phyloP scores from a whole-genome alignment of 64 coral and sea anemone species.

The Montipora sp. region DNA sequence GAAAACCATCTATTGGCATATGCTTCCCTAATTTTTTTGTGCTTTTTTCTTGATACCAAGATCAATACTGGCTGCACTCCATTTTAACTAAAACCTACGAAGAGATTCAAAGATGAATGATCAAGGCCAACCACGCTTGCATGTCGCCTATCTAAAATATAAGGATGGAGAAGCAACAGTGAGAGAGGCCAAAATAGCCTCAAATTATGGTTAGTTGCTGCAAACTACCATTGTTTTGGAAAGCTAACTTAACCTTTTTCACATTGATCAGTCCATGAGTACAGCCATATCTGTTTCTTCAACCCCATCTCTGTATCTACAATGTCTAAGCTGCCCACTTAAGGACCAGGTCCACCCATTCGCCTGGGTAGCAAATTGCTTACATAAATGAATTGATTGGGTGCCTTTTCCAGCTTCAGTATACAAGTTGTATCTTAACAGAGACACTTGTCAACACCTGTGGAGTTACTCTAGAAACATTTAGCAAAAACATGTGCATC shows the following conservation, averaged over 20 bases:
- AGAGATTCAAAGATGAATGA: slow-evolving; percentile 37
- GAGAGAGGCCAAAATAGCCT: slow-evolving; percentile 14
- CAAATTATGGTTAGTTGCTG: slow-evolving; percentile 30
- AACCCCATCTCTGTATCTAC: background rate
- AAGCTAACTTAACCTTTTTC: background rate
- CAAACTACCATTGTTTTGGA: background rate
- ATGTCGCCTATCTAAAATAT: slow-evolving; percentile 29
- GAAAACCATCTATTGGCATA: background rate
- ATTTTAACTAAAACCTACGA: slow-evolving; percentile 26
- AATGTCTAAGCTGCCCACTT: background rate
- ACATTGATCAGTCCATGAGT: background rate
- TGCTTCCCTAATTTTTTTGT: background rate
- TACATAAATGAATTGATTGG: background rate
- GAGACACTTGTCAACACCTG: background rate
- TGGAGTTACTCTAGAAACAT: background rate
- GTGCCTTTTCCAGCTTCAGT: too few relatives aligned
- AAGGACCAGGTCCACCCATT: background rate
- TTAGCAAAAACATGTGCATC: background rate
- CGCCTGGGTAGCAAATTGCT: background rate
- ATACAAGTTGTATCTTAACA: too few relatives aligned
- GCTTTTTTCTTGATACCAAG: background rate
- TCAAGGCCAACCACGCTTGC: background rate
- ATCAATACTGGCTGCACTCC: slow-evolving; percentile 37
- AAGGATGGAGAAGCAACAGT: slow-evolving; percentile 57
- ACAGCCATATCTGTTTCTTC: background rate